Percentiles rank a stretch among this genome's conserved stretches.
phyloP scores from a whole-genome alignment of 2,113 vertebrate species.

The Sciurus niger region DNA sequence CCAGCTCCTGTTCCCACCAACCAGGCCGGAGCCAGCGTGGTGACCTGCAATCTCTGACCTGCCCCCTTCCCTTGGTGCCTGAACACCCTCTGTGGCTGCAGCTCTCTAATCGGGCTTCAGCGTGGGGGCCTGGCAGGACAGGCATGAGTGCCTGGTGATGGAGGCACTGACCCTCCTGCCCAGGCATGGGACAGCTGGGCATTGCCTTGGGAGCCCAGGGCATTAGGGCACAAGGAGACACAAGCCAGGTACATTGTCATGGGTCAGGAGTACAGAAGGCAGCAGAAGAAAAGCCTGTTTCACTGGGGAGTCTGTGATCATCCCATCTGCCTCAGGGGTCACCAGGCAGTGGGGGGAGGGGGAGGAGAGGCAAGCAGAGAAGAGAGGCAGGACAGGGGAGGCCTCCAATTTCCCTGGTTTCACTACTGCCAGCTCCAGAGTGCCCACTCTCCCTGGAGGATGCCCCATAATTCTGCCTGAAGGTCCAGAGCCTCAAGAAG shows the following conservation, averaged over 20 bases:
- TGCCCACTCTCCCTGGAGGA: not conserved
- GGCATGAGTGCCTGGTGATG: not conserved
- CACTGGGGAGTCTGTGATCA: not conserved
- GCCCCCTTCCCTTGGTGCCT: not conserved
- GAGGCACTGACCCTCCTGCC: not conserved
- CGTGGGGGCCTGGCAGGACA: not conserved
- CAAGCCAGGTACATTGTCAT: not conserved
- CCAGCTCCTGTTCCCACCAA: not conserved
- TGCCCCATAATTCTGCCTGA: not conserved
- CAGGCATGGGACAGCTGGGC: not conserved
- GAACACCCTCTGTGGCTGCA: not conserved
- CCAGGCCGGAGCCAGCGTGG: not conserved
- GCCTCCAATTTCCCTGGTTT: not conserved
- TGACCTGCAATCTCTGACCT: conserved; percentile 2
- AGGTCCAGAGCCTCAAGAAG: not conserved
- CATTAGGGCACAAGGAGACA: too few species aligned
- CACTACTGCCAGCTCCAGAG: not conserved
- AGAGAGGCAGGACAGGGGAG: too few species aligned
- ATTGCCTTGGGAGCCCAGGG: not conserved
- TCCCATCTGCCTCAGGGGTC: not conserved
- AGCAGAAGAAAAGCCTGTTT: too few species aligned
- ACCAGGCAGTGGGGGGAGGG: not conserved
- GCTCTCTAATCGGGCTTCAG: not conserved
- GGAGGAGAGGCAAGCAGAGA: too few species aligned
- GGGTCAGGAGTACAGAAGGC: not conserved